Percentiles rank a stretch among this genome's conserved stretches.
phyloP scores from a whole-genome alignment of 2,888 invertebrate species.

The Patella ulyssiponensis region DNA sequence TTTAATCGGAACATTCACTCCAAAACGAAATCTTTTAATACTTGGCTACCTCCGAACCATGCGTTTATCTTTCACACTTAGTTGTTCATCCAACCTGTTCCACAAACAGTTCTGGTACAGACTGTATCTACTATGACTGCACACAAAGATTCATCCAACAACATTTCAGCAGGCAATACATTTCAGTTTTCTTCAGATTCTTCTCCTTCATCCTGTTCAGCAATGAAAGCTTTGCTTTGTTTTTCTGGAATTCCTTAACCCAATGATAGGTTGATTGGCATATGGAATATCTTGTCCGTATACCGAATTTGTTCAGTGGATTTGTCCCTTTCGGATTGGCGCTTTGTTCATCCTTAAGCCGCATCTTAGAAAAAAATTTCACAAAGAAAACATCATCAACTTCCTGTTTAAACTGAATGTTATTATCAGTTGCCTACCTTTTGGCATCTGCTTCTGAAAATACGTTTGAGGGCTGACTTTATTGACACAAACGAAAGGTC shows the following conservation, averaged over 20 bases:
- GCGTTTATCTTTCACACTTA: neutral
- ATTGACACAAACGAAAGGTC: neutral
- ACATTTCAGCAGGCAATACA: neutral
- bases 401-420: neutral
- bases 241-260: constrained; percentile 18
- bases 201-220: neutral
- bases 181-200: neutral
- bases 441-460: neutral
- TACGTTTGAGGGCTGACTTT: neutral
- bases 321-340: neutral
- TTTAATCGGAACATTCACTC: constrained; percentile 23
- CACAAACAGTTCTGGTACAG: neutral
- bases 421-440: neutral
- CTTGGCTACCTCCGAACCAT: constrained; percentile 2
- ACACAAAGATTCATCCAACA: neutral
- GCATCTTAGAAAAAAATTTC: neutral
- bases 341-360: neutral
- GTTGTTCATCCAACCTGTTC: neutral
- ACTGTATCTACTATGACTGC: neutral
- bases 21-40: constrained; percentile 23
- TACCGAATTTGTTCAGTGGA: neutral
- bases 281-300: constrained; percentile 4
- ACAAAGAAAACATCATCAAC: neutral
- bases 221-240: neutral
- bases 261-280: constrained; percentile 24